These are phyloP conservation scores for Andrena praecox DNA, from an alignment of 2,888 invertebrate genomes.

Conservation along the genomic window DNA sequence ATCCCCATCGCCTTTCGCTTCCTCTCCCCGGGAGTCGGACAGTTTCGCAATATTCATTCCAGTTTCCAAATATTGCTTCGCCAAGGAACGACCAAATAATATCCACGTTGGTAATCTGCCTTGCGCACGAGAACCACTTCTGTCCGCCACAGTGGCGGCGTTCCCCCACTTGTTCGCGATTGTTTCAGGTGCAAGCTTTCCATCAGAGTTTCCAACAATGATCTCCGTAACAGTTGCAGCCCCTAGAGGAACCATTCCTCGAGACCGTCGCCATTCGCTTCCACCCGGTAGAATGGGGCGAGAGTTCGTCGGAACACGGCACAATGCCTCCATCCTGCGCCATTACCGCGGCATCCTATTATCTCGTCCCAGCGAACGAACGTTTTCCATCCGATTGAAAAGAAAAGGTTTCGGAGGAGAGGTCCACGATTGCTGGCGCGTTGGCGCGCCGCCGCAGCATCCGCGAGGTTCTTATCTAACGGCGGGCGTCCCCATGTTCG, in stretches of 20 bases:
- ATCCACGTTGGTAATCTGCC: too few species aligned
- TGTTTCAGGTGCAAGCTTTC: not conserved
- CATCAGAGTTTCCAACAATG: not conserved
- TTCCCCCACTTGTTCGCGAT: not conserved
- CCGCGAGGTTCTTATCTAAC: constrained; percentile 75
- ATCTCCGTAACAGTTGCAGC: not conserved
- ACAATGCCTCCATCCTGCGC: constrained; percentile 52
- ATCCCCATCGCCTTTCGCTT: not conserved
- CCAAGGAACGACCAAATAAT: too few species aligned
- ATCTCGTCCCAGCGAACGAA: constrained; percentile 40
- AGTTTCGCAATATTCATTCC: too few species aligned
- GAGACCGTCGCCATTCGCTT: constrained; percentile 34
- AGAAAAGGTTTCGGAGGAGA: constrained; percentile 47
- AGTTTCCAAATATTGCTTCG: too few species aligned
- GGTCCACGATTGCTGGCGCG: constrained; percentile 46
- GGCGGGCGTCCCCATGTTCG: constrained; percentile 68
- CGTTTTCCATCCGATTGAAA: constrained; percentile 56
- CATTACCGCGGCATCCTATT: constrained; percentile 53
- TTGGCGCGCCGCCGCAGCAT: constrained; percentile 49
- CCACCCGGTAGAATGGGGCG: constrained; percentile 17
- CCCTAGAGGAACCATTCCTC: constrained; percentile 8
- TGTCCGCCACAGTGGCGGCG: not conserved
- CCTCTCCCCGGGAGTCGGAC: too few species aligned
- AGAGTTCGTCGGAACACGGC: constrained; percentile 32
- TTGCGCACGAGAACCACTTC: too few species aligned